Evolutionary conservation across 2,113 vertebrate genomes (phyloP).

Genomic region (Poecilia latipinna): DNA sequence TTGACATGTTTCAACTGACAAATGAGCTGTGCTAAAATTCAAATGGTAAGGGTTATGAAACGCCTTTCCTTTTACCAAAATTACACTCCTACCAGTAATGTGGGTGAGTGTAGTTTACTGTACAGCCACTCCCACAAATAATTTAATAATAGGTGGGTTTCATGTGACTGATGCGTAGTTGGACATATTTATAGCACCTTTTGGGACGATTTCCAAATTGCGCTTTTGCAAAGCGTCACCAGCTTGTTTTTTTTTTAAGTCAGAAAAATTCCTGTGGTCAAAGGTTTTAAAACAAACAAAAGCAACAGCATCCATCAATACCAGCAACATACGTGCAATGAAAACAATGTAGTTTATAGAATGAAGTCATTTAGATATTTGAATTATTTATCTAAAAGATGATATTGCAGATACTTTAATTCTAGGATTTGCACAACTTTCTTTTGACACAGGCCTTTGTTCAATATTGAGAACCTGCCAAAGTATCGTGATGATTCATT

Average conservation of each 20-base stretch:
- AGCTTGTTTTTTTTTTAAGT: neutral
- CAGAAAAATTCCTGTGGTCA: slow-evolving; percentile 2
- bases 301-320: neutral
- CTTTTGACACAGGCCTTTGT: neutral
- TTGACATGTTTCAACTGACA: neutral
- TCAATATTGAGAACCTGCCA: neutral
- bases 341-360: too few species aligned
- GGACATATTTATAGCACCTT: slow-evolving; percentile 11
- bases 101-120: neutral
- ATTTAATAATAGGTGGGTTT: neutral
- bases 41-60: neutral
- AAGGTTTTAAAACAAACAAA: neutral
- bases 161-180: neutral
- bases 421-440: neutral
- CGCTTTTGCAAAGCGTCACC: neutral
- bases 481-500: neutral
- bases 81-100: neutral
- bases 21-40: neutral
- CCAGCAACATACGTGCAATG: too few species aligned
- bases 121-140: slow-evolving; percentile 5
- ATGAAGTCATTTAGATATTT: too few species aligned
- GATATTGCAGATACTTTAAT: neutral
- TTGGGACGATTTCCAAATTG: neutral
- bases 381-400: neutral
- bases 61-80: neutral